Evolutionary conservation across 2,113 vertebrate species (phyloP).

Genomic region (crab-eating macaque (Macaca fascicularis)): DNA sequence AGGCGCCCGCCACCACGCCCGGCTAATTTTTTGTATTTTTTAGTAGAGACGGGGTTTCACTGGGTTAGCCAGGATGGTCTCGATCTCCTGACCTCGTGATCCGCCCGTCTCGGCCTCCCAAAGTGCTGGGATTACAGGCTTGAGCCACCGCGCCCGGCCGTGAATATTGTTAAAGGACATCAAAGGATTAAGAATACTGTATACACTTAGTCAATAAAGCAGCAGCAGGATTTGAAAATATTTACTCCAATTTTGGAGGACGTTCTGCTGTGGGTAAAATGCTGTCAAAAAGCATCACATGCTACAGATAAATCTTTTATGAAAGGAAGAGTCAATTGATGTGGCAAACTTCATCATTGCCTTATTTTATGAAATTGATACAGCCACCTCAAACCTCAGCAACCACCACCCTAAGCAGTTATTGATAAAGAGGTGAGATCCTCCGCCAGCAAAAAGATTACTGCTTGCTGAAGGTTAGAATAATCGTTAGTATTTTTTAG

Average conservation of each 20-base stretch:
- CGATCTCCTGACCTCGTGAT: too few species aligned
- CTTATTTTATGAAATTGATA: neutral
- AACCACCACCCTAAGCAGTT: neutral
- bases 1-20: too few species aligned
- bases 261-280: neutral
- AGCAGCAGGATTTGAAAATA: neutral
- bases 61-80: too few species aligned
- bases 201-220: neutral
- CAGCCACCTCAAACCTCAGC: neutral
- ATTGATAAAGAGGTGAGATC: neutral
- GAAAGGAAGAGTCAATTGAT: neutral
- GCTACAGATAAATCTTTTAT: neutral
- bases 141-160: too few species aligned
- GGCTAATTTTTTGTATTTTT: too few species aligned
- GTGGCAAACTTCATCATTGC: neutral
- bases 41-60: too few species aligned
- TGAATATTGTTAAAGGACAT: neutral
- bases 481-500: neutral
- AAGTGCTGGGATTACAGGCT: too few species aligned
- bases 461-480: neutral
- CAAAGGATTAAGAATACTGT: neutral
- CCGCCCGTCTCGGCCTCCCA: too few species aligned
- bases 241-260: neutral
- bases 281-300: neutral
- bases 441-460: neutral